phyloP scores from a whole-genome alignment of 2,888 invertebrate species.

The Drosophila quinaria region DNA sequence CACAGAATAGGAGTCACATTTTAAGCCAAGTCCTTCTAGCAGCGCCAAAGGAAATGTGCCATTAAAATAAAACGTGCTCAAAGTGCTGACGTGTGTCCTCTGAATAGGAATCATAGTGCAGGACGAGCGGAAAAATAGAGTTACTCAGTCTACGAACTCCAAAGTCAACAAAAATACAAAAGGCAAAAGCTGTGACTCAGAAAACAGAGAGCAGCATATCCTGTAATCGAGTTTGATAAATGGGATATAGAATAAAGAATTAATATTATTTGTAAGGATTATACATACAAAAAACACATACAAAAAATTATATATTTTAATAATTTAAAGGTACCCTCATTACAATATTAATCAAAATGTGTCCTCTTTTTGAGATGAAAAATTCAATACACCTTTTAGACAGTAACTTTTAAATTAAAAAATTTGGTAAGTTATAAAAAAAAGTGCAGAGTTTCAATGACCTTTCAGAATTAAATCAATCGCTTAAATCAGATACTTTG shows the following conservation, averaged over 20 bases:
- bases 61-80: slow-evolving; percentile 79
- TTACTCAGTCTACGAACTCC: slow-evolving; percentile 49
- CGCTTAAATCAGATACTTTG: too few species aligned
- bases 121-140: slow-evolving; percentile 11
- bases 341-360: too few species aligned
- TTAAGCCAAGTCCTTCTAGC: slow-evolving; percentile 23
- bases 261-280: too few species aligned
- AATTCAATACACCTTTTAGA: too few species aligned
- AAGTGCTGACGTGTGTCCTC: slow-evolving; percentile 58
- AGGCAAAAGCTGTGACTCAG: not conserved
- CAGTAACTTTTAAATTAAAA: too few species aligned
- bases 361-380: too few species aligned
- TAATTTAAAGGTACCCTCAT: too few species aligned
- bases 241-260: not conserved
- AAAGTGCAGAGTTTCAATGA: too few species aligned
- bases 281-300: too few species aligned
- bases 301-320: too few species aligned
- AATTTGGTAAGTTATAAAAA: too few species aligned
- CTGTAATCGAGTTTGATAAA: slow-evolving; percentile 2
- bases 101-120: not conserved
- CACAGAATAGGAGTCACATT: slow-evolving; percentile 20
- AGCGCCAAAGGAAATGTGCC: slow-evolving; percentile 59
- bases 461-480: too few species aligned
- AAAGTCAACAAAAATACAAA: slow-evolving; percentile 47
- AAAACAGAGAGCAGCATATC: not conserved